phyloP scores from a whole-genome alignment of 1,140 invertebrate species.

The Papilio glaucus region DNA sequence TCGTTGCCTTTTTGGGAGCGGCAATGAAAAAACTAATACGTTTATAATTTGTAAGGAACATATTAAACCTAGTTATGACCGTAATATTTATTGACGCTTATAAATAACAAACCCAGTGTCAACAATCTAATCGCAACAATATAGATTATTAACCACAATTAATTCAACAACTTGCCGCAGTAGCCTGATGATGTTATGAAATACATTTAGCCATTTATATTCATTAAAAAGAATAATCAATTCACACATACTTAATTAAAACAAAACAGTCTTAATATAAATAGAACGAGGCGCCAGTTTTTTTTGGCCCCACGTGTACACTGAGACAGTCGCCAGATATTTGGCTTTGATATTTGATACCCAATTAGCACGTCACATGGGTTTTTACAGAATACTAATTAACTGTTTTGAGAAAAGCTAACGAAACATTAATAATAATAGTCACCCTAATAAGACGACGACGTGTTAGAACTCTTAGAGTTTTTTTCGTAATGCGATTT shows the following conservation, averaged over 20 bases:
- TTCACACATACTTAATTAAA: background rate
- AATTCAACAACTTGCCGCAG: background rate
- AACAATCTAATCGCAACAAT: background rate
- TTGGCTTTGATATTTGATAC: conserved; percentile 21
- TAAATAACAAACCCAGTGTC: background rate
- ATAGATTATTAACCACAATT: background rate
- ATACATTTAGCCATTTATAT: background rate
- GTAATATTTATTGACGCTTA: too few species aligned
- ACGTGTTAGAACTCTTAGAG: too few species aligned
- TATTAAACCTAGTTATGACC: too few species aligned
- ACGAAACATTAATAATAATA: background rate
- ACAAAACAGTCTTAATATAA: background rate
- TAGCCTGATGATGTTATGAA: background rate
- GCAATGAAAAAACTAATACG: too few species aligned
- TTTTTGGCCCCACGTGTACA: conserved; percentile 11
- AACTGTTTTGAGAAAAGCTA: background rate
- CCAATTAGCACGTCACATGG: background rate
- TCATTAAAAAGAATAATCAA: background rate
- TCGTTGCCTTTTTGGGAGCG: too few species aligned
- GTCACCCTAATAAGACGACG: background rate
- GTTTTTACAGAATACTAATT: conserved; percentile 10
- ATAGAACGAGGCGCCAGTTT: background rate
- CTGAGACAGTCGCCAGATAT: background rate
- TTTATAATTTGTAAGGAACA: too few species aligned
- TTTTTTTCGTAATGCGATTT: too few species aligned